Percentiles rank a stretch among this genome's conserved stretches.
Evolutionary conservation across 1,140 invertebrate species (phyloP).

Genomic region (Ganaspis sp.): DNA sequence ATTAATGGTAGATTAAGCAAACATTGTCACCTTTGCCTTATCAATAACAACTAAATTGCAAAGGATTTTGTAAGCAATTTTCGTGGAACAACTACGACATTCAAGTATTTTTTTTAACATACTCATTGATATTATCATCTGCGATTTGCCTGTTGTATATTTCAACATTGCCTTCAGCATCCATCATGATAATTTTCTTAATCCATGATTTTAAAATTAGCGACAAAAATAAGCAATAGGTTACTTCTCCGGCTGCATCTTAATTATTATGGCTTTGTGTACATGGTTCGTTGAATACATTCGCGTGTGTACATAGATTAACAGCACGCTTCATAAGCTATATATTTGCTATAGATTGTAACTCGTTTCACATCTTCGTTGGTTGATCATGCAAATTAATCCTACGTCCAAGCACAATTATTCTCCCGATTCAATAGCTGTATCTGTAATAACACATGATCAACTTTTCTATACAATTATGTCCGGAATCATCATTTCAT

Average conservation of each 20-base stretch:
- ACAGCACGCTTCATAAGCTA: not conserved
- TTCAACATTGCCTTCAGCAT: not conserved
- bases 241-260: not conserved
- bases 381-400: not conserved
- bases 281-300: not conserved
- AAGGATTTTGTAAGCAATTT: conserved; percentile 42
- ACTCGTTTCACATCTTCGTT: not conserved
- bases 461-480: not conserved
- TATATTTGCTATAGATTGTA: not conserved
- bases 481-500: too few relatives aligned
- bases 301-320: not conserved
- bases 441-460: not conserved
- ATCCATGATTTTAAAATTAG: not conserved
- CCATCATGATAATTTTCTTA: not conserved
- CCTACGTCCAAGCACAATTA: not conserved
- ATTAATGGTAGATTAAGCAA: conserved; percentile 90
- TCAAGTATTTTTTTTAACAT: conserved; percentile 50
- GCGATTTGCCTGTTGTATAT: conserved; percentile 50
- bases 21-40: conserved; percentile 48
- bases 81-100: conserved; percentile 54
- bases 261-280: not conserved
- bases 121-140: conserved; percentile 42
- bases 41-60: conserved; percentile 53
- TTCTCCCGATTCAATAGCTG: not conserved
- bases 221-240: not conserved